A percentile compares a stretch with the other conserved stretches of the same genome.
Evolutionary conservation across 2,113 vertebrate species (phyloP).

Genomic region (Setophaga kirtlandii): DNA sequence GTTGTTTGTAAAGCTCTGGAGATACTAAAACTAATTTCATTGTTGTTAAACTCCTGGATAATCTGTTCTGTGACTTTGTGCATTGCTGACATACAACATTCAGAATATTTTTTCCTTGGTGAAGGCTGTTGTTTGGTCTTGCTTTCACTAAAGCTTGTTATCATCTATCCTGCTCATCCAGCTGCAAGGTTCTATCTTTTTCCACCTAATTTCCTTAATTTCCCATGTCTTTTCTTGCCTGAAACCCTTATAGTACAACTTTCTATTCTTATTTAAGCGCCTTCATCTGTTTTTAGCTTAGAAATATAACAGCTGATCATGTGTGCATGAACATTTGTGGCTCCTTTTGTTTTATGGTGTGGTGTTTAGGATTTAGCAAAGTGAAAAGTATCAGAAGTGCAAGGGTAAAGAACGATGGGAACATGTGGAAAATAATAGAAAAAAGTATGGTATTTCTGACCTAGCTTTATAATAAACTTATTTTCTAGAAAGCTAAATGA

Average conservation of each 20-base stretch:
- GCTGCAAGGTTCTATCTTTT: conserved; percentile 30
- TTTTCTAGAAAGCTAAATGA: not conserved
- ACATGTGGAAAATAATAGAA: not conserved
- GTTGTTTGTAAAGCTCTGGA: conserved; percentile 58
- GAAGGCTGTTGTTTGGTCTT: conserved; percentile 47
- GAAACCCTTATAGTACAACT: not conserved
- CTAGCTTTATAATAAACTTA: not conserved
- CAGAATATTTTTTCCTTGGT: not conserved
- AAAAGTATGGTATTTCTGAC: not conserved
- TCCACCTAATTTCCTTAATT: conserved; percentile 32
- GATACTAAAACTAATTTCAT: conserved; percentile 67
- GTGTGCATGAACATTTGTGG: not conserved
- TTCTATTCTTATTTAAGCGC: conserved; percentile 34
- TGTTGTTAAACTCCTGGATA: conserved; percentile 58
- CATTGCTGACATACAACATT: conserved; percentile 35
- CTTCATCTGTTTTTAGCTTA: conserved; percentile 14
- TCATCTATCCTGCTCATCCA: conserved; percentile 60
- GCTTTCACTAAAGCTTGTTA: conserved; percentile 57
- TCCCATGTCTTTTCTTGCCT: not conserved
- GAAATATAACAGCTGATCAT: not conserved
- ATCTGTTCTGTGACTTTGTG: conserved; percentile 66
- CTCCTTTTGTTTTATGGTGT: not conserved
- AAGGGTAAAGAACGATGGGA: not conserved
- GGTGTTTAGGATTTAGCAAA: not conserved
- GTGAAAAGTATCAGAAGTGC: not conserved